Conservation (phyloP, 2,797 vertebrate genomes). For the Moxostoma hubbsi region DNA sequence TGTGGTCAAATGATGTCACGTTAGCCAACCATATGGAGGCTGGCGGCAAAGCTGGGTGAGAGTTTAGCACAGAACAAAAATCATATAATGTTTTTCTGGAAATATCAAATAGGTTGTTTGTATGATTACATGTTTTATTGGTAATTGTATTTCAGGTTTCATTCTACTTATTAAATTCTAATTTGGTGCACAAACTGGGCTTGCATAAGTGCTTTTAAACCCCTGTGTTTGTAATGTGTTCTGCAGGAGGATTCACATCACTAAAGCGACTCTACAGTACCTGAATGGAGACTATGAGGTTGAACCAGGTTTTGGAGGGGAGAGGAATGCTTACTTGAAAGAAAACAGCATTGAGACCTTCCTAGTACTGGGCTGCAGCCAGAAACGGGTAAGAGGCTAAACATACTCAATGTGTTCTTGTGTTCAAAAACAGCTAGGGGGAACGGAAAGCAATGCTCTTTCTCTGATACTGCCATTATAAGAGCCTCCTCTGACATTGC, state of each 20-base stretch:
- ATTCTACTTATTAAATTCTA: no score
- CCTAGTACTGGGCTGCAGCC: constrained; percentile 93
- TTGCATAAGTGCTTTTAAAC: no score
- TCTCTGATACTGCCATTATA: no score
- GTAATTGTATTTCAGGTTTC: no score
- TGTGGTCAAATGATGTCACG: constrained; percentile 97
- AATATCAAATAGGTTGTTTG: no score
- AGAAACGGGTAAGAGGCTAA: constrained; percentile 85
- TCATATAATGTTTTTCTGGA: background rate
- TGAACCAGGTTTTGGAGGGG: constrained; percentile 89
- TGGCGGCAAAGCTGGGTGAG: constrained; percentile 93
- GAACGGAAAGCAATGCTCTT: no score
- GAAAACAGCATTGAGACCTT: constrained; percentile 95
- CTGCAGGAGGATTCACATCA: constrained; percentile 92
- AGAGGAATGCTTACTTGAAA: constrained; percentile 93
- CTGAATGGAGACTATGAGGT: constrained; percentile 95
- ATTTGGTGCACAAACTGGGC: no score
- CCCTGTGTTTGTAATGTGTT: background rate
- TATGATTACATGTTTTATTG: no score
- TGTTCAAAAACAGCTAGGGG: no score
- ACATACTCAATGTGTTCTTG: background rate
- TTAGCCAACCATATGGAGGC: constrained; percentile 97
- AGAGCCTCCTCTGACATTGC: no score
- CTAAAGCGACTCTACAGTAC: constrained; percentile 91
- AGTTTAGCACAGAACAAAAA: background rate